Percentiles rank a stretch among this genome's conserved stretches.
Evolutionary conservation across 2,888 invertebrate genomes (phyloP).

Genomic region (Torymus texanus): DNA sequence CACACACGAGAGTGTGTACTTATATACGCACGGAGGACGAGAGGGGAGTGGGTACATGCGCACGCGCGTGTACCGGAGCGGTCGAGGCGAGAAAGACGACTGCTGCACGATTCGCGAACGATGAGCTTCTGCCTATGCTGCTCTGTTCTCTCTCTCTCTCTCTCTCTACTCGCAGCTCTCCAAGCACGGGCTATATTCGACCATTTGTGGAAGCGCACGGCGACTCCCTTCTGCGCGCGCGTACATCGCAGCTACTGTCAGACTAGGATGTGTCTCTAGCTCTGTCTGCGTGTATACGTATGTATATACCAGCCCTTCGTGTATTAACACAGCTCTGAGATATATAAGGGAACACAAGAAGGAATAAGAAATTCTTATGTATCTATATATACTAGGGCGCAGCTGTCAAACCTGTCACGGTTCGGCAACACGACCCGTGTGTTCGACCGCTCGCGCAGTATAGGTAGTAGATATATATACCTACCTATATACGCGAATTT

Average conservation of each 20-base stretch:
- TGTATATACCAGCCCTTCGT: no score
- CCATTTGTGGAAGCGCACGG: neutral
- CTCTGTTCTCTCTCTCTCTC: neutral
- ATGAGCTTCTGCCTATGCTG: neutral
- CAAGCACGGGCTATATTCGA: neutral
- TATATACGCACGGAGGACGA: no score
- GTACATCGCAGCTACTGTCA: no score
- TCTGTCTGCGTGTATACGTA: no score
- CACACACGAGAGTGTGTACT: no score
- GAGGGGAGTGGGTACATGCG: no score
- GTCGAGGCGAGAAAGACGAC: neutral
- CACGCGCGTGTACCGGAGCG: conserved; percentile 8
- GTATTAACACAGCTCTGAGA: no score
- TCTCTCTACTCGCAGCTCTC: neutral
- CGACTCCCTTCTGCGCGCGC: neutral
- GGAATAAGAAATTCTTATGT: no score
- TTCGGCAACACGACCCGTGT: no score
- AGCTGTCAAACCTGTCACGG: neutral
- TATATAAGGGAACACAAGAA: no score
- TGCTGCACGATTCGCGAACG: neutral
- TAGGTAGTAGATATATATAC: neutral
- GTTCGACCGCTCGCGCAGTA: neutral
- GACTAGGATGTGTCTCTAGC: no score
- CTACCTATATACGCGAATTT: conserved; percentile 8
- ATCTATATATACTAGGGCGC: no score